These are phyloP conservation scores for Saxidomus purpurata DNA, from an alignment of 1,140 invertebrate genomes.

Conservation along the genomic window DNA sequence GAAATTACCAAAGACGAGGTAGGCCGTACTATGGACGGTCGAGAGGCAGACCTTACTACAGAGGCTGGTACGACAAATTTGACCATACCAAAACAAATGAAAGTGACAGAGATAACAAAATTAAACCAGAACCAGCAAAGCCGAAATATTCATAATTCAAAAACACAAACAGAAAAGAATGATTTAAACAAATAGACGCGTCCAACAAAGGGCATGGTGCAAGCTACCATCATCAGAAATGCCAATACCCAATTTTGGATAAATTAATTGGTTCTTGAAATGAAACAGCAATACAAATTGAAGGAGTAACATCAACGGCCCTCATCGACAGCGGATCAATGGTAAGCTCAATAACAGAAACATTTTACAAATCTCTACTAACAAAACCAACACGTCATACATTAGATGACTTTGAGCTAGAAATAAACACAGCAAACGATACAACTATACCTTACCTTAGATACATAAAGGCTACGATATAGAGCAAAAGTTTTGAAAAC, in stretches of 20 bases:
- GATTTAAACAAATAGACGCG: slow-evolving; percentile 12
- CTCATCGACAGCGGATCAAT: slow-evolving; percentile 17
- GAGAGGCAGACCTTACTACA: no score
- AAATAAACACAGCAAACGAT: no score
- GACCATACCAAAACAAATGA: no score
- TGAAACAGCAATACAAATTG: slow-evolving; percentile 10
- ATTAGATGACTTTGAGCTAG: background rate
- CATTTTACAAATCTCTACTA: background rate
- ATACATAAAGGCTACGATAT: background rate
- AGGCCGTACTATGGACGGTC: no score
- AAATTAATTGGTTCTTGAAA: no score
- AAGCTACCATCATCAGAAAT: background rate
- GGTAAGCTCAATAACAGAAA: background rate
- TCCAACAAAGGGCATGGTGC: background rate
- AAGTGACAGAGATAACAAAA: no score
- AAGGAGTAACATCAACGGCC: background rate
- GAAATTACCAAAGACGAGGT: background rate
- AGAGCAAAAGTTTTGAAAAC: background rate
- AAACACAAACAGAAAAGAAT: no score
- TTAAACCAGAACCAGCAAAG: no score
- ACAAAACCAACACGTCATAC: background rate
- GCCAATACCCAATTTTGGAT: no score
- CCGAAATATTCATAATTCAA: no score
- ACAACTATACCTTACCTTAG: no score
- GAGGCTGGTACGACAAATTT: no score